Base-by-base conservation (phyloP, 2,113 vertebrate species). In the Smithornis capensis region DNA sequence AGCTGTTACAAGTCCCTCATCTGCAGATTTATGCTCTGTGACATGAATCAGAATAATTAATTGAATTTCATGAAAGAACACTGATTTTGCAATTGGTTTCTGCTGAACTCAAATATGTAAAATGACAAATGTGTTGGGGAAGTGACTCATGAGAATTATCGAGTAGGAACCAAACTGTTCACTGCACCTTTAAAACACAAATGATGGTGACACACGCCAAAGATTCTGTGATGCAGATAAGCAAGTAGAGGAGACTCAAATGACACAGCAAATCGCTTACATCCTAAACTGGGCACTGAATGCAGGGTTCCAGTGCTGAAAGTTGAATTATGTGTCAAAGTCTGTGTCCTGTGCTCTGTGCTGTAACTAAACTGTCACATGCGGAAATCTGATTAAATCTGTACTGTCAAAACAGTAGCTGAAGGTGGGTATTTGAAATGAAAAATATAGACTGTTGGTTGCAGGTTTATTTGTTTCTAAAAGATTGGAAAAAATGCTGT, bases 41-140 rank as follows among this genome's bases (percentile, higher is more conserved):
- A 44, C 35, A 85, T 88, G 93, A 93, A 91, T 87, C 53, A 65
- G 45, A 87, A 44, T 11, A 81, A 12, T 75, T 96, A 19, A 67
- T 45, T 78, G 38, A 74, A 77, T 97, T 92, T 91, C 37, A 47
- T 90, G 85, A 95, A 94, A 92, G 44, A 27, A 80, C 14, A 49
- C 47, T 90, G 79, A 90, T 94, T 96, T 94, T 90, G 37, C 44
- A 75, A 82, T 88, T 92, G 23, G 19, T 81, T 95, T 86, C 52
- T 75, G 63, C 79, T 57, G 76, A 83, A 81, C 29, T 65, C 68
- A 42, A 76, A 27, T 81, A 77, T 83, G 89, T 7, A 4, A 71
- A 94, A 86, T 42, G 56, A 90, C 10, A 83, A 91, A 77, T 64
- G 15, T 64, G 44, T 40, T 94, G 49, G 5, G 64, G 64, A 93